Evolutionary conservation across 2,888 invertebrate genomes (phyloP), one percentile per base, ranked within the genome.

Genomic region (Apodemia zela): DNA sequence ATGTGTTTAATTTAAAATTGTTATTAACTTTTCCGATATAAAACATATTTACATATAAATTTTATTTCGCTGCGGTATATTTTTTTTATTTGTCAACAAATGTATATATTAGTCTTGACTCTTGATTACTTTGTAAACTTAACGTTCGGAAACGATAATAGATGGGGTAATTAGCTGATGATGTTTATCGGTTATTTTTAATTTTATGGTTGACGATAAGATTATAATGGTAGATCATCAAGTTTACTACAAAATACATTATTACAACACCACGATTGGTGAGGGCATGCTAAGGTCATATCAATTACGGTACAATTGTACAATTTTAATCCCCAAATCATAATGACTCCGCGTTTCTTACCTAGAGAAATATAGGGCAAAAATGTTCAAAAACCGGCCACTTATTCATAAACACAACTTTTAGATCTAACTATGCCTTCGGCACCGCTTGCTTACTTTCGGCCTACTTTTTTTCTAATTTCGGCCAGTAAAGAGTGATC

Each of bases 221-320:
- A 54, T 54, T 54, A 13, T 21, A 25, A 21, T 25, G 25, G 54
- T 25, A 21, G 25, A 54, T 25, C 25, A 54, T 25, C 25, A 25
- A 54, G 54, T 54, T 51, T 51, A 51, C 13, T 42, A n/a, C 42
- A n/a, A 6, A 42, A 54, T 54, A 54, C 54, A 54, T 54, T 54
- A 54, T 54, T 54, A 54, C 25, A 21, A 25, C 13, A 38, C 38
- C 38, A 54, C 54, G 25, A 54, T 7, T 25, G 15, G 54, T 25
- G 54, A 13, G 54, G 54, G 25, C 54, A 25, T 25, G 25, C 25
- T 15, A 54, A 54, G 54, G 54, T 54, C 54, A 54, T 2, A 54
- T 54, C 15, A 54, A 54, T 54, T 54, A 54, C 25, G 42, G 42
- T 42, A 42, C 13, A 38, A 38, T 38, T 51, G 51, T 51, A 21